Evolutionary conservation across 1,140 invertebrate species (phyloP).

Genomic region (Conus betulinus): DNA sequence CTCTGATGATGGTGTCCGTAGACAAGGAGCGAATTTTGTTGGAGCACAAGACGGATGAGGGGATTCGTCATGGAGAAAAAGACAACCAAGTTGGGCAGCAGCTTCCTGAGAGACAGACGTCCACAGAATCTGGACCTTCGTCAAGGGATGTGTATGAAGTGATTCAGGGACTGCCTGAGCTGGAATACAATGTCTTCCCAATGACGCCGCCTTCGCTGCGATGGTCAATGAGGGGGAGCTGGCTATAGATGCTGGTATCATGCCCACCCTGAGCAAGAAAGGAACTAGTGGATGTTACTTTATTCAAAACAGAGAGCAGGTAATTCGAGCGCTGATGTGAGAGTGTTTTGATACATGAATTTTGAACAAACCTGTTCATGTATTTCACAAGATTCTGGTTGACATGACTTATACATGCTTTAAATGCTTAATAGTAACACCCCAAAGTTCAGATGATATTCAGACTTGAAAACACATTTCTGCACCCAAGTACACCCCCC

Average conservation of each 20-base stretch:
- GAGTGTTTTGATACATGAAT: no score
- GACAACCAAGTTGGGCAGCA: not conserved
- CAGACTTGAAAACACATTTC: no score
- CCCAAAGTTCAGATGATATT: no score
- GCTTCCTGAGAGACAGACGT: not conserved
- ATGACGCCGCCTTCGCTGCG: constrained; percentile 87
- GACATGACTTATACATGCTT: no score
- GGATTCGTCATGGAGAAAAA: not conserved
- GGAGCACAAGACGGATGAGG: not conserved
- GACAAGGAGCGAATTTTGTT: not conserved
- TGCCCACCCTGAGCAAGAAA: constrained; percentile 94
- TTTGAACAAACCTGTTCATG: no score
- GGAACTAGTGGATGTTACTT: constrained; percentile 99
- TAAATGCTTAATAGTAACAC: no score
- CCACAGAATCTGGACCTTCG: not conserved
- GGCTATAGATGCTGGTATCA: constrained; percentile 94
- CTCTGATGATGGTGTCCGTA: not conserved
- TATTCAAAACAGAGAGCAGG: constrained; percentile 91
- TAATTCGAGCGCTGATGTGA: constrained; percentile 66
- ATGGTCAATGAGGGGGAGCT: constrained; percentile 92
- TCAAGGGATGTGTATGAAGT: constrained; percentile 24
- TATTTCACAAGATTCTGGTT: no score
- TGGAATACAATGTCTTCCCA: constrained; percentile 53
- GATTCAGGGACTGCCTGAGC: constrained; percentile 32
- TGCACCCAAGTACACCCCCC: no score